Conservation (phyloP, 2,797 vertebrate genomes). For the Enteromius trimaculatus region DNA sequence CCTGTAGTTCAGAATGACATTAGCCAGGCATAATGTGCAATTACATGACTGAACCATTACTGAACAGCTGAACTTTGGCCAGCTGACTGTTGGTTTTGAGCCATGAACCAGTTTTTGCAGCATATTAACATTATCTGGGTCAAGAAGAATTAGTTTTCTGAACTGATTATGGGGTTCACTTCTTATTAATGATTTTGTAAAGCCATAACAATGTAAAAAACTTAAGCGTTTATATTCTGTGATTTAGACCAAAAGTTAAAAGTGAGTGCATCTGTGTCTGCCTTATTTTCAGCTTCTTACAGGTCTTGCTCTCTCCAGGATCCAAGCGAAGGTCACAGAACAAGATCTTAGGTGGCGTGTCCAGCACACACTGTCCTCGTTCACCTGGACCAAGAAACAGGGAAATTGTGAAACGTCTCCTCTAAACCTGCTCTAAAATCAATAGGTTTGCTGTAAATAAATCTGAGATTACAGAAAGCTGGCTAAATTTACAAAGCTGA, state of each 20-base stretch:
- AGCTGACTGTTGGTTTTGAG: not conserved
- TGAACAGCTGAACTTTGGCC: slow-evolving; percentile 12
- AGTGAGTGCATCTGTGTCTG: not conserved
- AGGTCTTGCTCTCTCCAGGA: slow-evolving; percentile 95
- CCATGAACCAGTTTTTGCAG: not conserved
- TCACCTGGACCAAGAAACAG: slow-evolving; percentile 80
- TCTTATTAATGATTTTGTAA: not conserved
- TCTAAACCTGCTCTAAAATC: slow-evolving; percentile 1
- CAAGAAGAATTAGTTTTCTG: not conserved
- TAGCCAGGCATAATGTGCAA: not conserved
- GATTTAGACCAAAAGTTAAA: not conserved
- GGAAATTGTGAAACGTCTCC: not conserved
- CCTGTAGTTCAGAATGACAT: not conserved
- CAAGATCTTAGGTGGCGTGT: slow-evolving; percentile 96
- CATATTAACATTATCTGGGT: not conserved
- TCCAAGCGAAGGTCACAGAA: slow-evolving; percentile 96
- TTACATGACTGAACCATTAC: not conserved
- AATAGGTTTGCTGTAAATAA: slow-evolving; percentile 39
- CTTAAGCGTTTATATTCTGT: not conserved
- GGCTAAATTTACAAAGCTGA: not conserved
- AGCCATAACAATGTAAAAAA: not conserved
- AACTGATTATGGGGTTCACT: slow-evolving; percentile 11
- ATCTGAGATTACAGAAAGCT: slow-evolving; percentile 28
- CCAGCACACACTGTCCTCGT: slow-evolving; percentile 95
- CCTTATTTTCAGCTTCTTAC: slow-evolving; percentile 73